Evolutionary conservation across 2,888 invertebrate genomes (phyloP).

Genomic region (Yponomeuta malinellus): DNA sequence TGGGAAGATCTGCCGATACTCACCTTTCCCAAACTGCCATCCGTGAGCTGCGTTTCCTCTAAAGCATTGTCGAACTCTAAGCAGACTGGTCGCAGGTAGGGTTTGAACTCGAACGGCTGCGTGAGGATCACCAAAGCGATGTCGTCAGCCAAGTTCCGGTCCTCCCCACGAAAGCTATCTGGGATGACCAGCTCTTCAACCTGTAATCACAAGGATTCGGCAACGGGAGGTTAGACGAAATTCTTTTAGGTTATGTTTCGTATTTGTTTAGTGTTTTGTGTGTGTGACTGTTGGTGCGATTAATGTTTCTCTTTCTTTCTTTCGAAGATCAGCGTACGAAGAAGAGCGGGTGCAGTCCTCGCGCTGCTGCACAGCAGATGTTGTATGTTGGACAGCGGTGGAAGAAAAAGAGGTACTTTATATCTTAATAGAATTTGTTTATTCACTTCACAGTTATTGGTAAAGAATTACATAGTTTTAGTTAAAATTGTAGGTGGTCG

Average conservation of each 20-base stretch:
- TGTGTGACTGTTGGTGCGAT: no score
- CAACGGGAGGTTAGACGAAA: neutral
- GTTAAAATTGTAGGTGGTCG: no score
- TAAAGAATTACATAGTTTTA: no score
- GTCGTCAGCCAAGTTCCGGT: slow-evolving; percentile 64
- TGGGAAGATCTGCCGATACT: neutral
- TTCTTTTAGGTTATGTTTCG: neutral
- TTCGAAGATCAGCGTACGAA: no score
- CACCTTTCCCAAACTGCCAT: slow-evolving; percentile 24
- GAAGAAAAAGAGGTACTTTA: no score
- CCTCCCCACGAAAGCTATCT: slow-evolving; percentile 48
- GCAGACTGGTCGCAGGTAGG: slow-evolving; percentile 55
- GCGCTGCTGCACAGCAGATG: no score
- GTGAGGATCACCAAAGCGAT: slow-evolving; percentile 58
- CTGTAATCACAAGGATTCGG: slow-evolving; percentile 20
- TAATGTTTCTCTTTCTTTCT: no score
- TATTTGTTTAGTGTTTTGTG: no score
- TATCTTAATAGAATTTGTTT: no score
- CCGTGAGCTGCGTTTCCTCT: slow-evolving; percentile 20
- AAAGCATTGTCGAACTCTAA: slow-evolving; percentile 34
- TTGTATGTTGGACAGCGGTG: no score
- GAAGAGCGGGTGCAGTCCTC: no score
- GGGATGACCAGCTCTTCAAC: slow-evolving; percentile 45
- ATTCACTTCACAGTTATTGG: no score
- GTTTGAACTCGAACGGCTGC: slow-evolving; percentile 39